Evolutionary conservation across 2,113 vertebrate genomes (phyloP).

Genomic region (Ginglymostoma cirratum): DNA sequence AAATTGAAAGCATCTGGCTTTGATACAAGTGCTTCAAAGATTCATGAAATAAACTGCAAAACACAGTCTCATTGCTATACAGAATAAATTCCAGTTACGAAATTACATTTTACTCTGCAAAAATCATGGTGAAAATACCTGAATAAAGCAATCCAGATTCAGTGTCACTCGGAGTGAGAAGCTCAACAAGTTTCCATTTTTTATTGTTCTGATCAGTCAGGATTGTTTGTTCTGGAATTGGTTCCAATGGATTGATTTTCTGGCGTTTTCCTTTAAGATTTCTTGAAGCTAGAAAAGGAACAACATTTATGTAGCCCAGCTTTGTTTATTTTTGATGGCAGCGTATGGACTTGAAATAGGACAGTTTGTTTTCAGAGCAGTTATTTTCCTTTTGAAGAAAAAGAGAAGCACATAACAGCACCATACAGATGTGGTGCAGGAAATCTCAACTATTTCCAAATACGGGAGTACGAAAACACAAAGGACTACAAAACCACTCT

Average conservation of each 20-base stretch:
- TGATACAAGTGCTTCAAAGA: neutral
- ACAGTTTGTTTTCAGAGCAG: neutral
- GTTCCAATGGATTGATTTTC: neutral
- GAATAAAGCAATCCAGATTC: conserved; percentile 52
- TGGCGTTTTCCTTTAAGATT: conserved; percentile 28
- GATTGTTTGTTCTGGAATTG: conserved; percentile 42
- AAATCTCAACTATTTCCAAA: neutral
- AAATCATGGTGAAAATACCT: conserved; percentile 47
- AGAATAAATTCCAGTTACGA: neutral
- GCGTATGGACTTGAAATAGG: neutral
- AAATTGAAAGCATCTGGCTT: neutral
- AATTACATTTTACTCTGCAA: neutral
- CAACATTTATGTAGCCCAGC: neutral
- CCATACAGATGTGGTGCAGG: neutral
- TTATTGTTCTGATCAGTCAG: conserved; percentile 47
- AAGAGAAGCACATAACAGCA: neutral
- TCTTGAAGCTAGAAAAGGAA: neutral
- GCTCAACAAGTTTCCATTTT: conserved; percentile 47
- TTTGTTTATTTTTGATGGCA: neutral
- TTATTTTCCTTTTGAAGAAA: neutral
- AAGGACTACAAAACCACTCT: too few relatives aligned
- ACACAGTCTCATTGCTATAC: neutral
- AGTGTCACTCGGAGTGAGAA: conserved; percentile 44
- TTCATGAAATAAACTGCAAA: neutral
- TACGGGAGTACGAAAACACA: neutral